Percentiles rank a stretch among this genome's conserved stretches.
phyloP scores from a whole-genome alignment of 2,113 vertebrate genomes.

The Typhlomys cinereus region DNA sequence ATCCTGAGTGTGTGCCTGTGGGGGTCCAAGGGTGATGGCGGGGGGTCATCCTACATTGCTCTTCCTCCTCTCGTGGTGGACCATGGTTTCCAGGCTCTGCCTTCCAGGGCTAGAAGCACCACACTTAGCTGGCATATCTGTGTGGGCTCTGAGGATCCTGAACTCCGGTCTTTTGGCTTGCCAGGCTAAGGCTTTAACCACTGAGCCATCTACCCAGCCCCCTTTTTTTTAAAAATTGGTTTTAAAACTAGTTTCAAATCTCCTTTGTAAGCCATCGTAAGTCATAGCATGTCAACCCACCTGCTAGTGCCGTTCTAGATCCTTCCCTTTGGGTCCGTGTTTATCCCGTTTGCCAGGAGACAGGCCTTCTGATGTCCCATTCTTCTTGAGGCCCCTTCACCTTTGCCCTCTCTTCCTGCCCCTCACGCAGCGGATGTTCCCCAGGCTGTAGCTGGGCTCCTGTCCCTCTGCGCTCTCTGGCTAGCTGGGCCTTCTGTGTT shows the following conservation, averaged over 20 bases:
- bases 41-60: too few species aligned
- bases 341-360: not conserved
- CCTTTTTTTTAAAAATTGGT: not conserved
- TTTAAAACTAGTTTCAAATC: not conserved
- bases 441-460: not conserved
- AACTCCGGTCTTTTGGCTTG: too few species aligned
- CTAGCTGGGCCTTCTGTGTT: not conserved
- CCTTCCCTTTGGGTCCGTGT: not conserved
- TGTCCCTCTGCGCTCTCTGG: not conserved
- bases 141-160: too few species aligned
- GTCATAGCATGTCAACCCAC: not conserved
- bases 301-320: not conserved
- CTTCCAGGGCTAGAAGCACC: too few species aligned
- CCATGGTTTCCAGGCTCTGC: too few species aligned
- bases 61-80: too few species aligned
- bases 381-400: not conserved
- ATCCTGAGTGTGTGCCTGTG: too few species aligned
- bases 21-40: too few species aligned
- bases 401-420: not conserved
- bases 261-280: not conserved
- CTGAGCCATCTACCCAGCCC: too few species aligned
- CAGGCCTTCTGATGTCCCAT: not conserved
- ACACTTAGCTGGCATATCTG: too few species aligned
- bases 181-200: too few species aligned
- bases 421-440: not conserved